phyloP scores from a whole-genome alignment of 2,888 invertebrate genomes.

The Cosmorhoe ocellata region DNA sequence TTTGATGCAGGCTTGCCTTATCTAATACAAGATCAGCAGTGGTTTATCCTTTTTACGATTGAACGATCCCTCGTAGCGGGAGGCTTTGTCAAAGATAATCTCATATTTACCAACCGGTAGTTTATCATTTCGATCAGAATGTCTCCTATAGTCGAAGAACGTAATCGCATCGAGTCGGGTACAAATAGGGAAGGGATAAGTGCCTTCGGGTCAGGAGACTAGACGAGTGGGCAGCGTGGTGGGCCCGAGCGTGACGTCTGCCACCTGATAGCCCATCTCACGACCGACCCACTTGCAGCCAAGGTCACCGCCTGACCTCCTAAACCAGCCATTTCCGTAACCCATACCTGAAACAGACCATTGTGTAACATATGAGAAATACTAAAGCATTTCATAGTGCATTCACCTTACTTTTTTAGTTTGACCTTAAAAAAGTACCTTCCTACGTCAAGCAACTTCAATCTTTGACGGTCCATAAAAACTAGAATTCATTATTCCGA shows the following conservation, averaged over 20 bases:
- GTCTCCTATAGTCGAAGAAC: conserved; percentile 9
- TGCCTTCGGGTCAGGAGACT: conserved; percentile 26
- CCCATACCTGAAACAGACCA: conserved; percentile 49
- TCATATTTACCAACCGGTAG: conserved; percentile 13
- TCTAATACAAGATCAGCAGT: conserved; percentile 18
- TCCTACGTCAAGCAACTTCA: conserved; percentile 23
- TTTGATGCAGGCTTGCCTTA: conserved; percentile 19
- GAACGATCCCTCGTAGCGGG: conserved; percentile 13
- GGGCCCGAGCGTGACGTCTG: conserved; percentile 77
- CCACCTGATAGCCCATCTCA: conserved; percentile 80
- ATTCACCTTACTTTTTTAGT: conserved; percentile 15
- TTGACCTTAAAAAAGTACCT: conserved; percentile 14
- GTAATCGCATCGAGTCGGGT: conserved; percentile 12
- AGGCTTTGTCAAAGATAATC: conserved; percentile 17
- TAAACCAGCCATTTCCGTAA: conserved; percentile 64
- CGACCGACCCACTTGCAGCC: conserved; percentile 76
- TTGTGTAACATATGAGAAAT: conserved; percentile 33
- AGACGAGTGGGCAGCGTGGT: conserved; percentile 38
- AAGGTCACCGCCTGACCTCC: conserved; percentile 79
- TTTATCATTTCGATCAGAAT: conserved; percentile 23
- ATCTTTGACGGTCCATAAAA: conserved; percentile 33
- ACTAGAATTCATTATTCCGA: conserved; percentile 42
- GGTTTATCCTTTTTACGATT: conserved; percentile 15
- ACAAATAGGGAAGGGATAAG: conserved; percentile 27
- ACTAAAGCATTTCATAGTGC: conserved; percentile 10